Percentiles rank a stretch among this genome's conserved stretches.
phyloP scores from a whole-genome alignment of 2,797 vertebrate genomes.

The Stomatorhinus walkeri region DNA sequence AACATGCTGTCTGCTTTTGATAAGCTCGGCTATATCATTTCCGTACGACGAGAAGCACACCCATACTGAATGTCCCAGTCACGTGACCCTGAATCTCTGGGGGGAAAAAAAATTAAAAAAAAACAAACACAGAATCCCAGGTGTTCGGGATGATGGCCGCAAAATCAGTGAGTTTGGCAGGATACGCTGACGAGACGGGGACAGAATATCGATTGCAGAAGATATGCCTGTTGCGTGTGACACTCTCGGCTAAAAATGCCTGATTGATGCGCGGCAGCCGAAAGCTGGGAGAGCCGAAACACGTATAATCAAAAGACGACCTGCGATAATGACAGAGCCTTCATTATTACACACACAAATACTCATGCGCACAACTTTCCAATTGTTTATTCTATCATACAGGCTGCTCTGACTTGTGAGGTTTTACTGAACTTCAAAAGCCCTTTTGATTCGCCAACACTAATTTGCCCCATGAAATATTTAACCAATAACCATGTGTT shows the following conservation, averaged over 20 bases:
- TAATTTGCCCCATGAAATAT: slow-evolving; percentile 9
- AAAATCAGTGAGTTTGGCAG: background rate
- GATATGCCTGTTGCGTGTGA: background rate
- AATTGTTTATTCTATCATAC: background rate
- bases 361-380: background rate
- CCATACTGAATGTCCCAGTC: background rate
- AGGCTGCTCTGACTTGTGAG: background rate
- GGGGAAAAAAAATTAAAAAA: background rate
- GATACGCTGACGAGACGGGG: background rate
- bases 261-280: background rate
- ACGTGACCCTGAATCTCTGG: background rate
- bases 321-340: background rate
- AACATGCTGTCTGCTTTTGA: background rate
- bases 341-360: background rate
- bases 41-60: background rate
- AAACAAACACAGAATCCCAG: background rate
- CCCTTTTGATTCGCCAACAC: slow-evolving; percentile 5
- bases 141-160: background rate
- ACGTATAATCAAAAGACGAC: background rate
- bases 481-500: background rate
- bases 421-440: slow-evolving; percentile 1
- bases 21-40: background rate
- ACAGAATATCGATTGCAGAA: background rate
- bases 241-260: background rate
- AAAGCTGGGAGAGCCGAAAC: background rate